phyloP scores from a whole-genome alignment of 2,797 vertebrate species.

The Mormyrus hasselquistii region DNA sequence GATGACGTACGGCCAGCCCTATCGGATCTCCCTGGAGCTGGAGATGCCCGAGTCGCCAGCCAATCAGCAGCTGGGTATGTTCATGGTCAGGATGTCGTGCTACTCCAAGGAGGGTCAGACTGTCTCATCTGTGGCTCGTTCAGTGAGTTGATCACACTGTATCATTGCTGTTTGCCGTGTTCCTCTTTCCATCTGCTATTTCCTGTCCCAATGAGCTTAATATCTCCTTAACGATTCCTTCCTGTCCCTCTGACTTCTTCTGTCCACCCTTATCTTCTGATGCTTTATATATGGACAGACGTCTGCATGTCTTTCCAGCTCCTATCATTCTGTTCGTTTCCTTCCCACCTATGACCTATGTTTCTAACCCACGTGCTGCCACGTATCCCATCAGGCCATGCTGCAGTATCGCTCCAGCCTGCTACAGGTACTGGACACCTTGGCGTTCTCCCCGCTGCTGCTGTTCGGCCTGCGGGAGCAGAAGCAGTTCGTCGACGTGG shows the following conservation, averaged over 20 bases:
- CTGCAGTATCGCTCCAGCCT: slow-evolving; percentile 79
- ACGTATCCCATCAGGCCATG: slow-evolving; percentile 62
- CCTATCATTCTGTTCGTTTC: neutral
- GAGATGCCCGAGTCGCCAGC: slow-evolving; percentile 82
- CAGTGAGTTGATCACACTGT: slow-evolving; percentile 52
- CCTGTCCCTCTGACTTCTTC: neutral
- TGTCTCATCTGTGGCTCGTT: slow-evolving; percentile 67
- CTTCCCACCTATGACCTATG: neutral
- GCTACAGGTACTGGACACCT: slow-evolving; percentile 70
- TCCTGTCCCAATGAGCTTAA: neutral
- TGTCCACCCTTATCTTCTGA: neutral
- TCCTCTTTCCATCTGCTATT: neutral
- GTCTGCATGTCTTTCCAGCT: neutral
- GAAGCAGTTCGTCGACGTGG: slow-evolving; percentile 81
- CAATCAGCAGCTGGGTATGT: slow-evolving; percentile 85
- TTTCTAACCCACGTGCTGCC: slow-evolving; percentile 19
- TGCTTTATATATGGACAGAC: neutral
- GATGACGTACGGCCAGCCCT: slow-evolving; percentile 78
- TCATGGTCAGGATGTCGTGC: slow-evolving; percentile 76
- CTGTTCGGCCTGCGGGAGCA: slow-evolving; percentile 74
- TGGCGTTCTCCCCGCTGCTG: slow-evolving; percentile 72
- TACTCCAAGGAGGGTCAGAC: slow-evolving; percentile 67
- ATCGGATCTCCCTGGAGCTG: slow-evolving; percentile 74
- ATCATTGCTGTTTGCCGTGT: neutral
- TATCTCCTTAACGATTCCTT: neutral